Percentiles rank a stretch among this genome's conserved stretches.
These are phyloP conservation scores for Entomyzon cyanotis DNA, from an alignment of 2,113 vertebrate genomes.

Conservation along the genomic window DNA sequence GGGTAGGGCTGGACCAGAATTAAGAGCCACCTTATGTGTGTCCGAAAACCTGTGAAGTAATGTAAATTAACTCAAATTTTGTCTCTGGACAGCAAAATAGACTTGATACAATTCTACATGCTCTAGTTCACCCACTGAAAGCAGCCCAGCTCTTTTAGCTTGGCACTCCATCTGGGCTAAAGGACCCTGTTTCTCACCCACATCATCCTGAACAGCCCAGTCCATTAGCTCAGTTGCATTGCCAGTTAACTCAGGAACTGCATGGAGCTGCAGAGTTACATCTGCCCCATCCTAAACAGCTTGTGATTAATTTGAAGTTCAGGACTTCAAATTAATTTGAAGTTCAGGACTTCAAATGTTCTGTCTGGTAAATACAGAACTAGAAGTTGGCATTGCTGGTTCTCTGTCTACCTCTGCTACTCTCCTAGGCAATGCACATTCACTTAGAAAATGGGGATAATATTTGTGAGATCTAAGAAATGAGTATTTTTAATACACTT, in stretches of 20 bases:
- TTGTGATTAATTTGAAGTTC: neutral
- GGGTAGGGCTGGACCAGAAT: neutral
- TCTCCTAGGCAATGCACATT: neutral
- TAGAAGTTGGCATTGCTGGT: neutral
- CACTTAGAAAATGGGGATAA: neutral
- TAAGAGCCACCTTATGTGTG: neutral
- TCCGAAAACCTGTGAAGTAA: neutral
- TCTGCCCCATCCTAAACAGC: neutral
- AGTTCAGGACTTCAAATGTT: neutral
- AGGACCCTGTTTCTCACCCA: neutral
- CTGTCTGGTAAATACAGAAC: neutral
- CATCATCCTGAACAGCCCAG: neutral
- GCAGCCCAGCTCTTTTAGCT: neutral
- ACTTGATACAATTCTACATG: neutral
- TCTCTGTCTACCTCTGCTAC: neutral
- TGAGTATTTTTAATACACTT: neutral
- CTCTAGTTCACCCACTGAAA: neutral
- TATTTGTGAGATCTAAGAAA: neutral
- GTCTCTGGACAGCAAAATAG: neutral
- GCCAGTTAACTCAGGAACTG: neutral
- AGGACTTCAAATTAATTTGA: no score
- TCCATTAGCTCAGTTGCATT: rapidly evolving
- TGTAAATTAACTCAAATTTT: neutral
- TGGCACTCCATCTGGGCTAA: neutral
- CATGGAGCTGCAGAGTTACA: neutral